Conservation (phyloP, 2,113 vertebrate species). For the Sitta europaea region DNA sequence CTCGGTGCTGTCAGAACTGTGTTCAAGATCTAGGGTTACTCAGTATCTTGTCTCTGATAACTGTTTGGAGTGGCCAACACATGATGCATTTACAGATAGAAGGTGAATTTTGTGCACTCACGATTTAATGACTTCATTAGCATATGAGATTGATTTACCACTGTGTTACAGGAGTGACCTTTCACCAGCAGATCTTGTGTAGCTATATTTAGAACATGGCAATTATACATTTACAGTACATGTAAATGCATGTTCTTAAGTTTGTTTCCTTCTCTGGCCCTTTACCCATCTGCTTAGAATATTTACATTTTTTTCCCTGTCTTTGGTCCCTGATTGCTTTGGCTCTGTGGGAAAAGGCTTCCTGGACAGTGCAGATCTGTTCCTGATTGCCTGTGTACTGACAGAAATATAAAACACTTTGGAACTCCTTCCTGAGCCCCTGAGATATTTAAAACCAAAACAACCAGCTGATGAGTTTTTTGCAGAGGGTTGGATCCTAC, state of each 20-base stretch:
- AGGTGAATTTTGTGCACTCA: background rate
- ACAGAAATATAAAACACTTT: background rate
- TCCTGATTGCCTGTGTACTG: background rate
- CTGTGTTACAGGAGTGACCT: background rate
- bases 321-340: background rate
- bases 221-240: background rate
- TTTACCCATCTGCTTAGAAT: background rate
- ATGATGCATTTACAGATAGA: background rate
- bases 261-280: background rate
- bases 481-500: background rate
- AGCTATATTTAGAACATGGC: background rate
- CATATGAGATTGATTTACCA: background rate
- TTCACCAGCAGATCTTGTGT: background rate
- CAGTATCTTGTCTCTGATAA: background rate
- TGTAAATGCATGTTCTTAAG: background rate
- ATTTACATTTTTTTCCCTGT: background rate
- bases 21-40: background rate
- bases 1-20: background rate
- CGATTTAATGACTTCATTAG: background rate
- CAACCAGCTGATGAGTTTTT: background rate
- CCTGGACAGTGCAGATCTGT: background rate
- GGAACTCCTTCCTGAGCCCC: background rate
- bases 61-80: background rate
- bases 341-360: background rate
- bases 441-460: background rate